Evolutionary conservation across 2,888 invertebrate species (phyloP).

Genomic region (Hypercompe scribonia): DNA sequence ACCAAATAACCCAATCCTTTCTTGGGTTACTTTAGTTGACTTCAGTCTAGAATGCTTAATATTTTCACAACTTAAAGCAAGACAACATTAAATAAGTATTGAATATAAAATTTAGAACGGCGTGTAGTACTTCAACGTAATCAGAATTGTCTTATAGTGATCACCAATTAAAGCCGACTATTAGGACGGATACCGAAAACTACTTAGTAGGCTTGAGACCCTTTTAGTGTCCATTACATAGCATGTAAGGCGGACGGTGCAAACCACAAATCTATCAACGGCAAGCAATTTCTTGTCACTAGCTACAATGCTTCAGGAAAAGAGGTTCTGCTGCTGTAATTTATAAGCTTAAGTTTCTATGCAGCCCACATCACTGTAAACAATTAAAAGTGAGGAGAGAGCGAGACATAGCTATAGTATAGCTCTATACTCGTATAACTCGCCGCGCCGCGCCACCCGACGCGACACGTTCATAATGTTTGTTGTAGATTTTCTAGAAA

Average conservation of each 20-base stretch:
- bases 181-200: background rate
- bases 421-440: too few relatives aligned
- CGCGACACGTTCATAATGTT: too few relatives aligned
- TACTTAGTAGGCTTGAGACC: background rate
- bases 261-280: constrained; percentile 4
- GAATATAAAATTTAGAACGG: background rate
- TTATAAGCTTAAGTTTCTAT: background rate
- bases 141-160: background rate
- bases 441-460: too few relatives aligned
- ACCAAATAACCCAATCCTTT: too few relatives aligned
- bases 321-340: background rate
- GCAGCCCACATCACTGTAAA: background rate
- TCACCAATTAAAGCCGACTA: background rate
- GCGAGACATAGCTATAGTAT: too few relatives aligned
- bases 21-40: background rate
- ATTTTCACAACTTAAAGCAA: background rate
- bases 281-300: background rate
- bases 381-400: background rate
- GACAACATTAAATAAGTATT: background rate
- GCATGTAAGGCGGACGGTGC: background rate
- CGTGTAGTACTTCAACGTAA: background rate
- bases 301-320: background rate
- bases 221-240: constrained; percentile 2
- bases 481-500: too few relatives aligned
- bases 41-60: background rate